These are phyloP conservation scores for Zaprionus kolodkinae DNA, from an alignment of 1,140 invertebrate genomes.

Conservation along the genomic window DNA sequence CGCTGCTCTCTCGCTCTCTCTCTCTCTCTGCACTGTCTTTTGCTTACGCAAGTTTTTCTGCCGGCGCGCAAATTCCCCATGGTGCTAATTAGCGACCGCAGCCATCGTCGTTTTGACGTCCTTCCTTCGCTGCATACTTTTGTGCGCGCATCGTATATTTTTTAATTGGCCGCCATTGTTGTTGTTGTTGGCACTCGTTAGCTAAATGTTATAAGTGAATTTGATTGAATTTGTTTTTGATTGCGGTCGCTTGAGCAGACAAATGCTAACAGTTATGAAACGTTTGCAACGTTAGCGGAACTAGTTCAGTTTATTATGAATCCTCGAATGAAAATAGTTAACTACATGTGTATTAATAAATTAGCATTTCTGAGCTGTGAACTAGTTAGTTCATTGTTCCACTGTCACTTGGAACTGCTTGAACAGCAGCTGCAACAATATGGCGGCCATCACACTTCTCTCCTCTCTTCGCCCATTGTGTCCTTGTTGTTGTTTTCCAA, in stretches of 20 bases:
- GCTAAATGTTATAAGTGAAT: slow-evolving; percentile 44
- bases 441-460: background rate
- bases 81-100: slow-evolving; percentile 75
- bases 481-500: slow-evolving; percentile 56
- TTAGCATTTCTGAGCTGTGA: background rate
- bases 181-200: slow-evolving; percentile 34
- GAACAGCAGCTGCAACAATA: background rate
- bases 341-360: background rate
- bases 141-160: slow-evolving; percentile 69
- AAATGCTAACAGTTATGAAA: background rate
- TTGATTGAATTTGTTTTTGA: slow-evolving; percentile 50
- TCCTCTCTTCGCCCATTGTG: background rate
- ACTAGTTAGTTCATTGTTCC: background rate
- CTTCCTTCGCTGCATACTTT: slow-evolving; percentile 53
- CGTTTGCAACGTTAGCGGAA: background rate
- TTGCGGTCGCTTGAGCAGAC: slow-evolving; percentile 22
- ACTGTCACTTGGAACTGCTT: background rate
- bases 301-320: background rate
- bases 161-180: slow-evolving; percentile 70
- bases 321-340: background rate
- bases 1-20: slow-evolving; percentile 7
- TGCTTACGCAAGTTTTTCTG: slow-evolving; percentile 71
- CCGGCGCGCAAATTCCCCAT: slow-evolving; percentile 73
- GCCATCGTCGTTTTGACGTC: slow-evolving; percentile 39
- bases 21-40: slow-evolving; percentile 36